A percentile compares a stretch with the other conserved stretches of the same genome.
Conservation (phyloP, 2,888 invertebrate genomes). For the Ommatoiulus sabulosus region DNA sequence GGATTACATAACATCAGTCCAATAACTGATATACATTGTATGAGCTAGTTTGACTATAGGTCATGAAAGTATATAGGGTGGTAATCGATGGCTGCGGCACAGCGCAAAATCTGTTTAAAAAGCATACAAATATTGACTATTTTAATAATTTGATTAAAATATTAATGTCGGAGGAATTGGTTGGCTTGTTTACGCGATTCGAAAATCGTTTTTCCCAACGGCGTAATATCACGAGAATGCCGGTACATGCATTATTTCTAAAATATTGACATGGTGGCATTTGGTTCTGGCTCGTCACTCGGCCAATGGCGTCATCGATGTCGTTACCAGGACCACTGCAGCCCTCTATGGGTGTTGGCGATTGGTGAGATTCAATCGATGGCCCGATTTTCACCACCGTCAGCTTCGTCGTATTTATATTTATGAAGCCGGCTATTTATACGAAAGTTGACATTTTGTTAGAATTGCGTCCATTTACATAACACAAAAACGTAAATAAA, state of each 20-base stretch:
- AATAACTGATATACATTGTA: no score
- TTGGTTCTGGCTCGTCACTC: not conserved
- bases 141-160: not conserved
- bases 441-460: constrained; percentile 8
- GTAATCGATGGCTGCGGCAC: no score
- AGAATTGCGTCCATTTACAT: not conserved
- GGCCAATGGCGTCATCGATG: not conserved
- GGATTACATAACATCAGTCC: no score
- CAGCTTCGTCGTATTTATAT: not conserved
- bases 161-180: not conserved
- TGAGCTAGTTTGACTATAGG: no score
- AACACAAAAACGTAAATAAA: not conserved
- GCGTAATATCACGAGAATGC: not conserved
- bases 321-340: not conserved
- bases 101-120: no score
- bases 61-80: no score
- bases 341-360: not conserved
- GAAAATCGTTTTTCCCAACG: not conserved
- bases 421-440: not conserved
- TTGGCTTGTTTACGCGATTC: not conserved
- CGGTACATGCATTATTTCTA: not conserved
- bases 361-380: not conserved
- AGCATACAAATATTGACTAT: no score
- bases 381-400: not conserved
- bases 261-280: not conserved